A percentile compares a stretch with the other conserved stretches of the same genome.
Evolutionary conservation across 53 echinoderm and acorn worm species (phyloP).

Genomic region (Temnopleurus reevesii): DNA sequence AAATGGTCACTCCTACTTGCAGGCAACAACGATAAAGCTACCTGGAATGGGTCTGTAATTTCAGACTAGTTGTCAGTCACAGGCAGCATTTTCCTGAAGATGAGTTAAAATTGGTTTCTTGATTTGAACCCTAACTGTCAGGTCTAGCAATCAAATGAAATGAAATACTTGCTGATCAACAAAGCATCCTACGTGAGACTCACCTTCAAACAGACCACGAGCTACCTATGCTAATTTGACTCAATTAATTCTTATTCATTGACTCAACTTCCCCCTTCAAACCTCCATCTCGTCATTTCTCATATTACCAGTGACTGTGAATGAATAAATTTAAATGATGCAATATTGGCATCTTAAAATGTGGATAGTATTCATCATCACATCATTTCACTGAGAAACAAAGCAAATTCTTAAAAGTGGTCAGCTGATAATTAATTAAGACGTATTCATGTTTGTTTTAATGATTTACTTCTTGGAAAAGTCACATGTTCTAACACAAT

Average conservation of each 20-base stretch:
- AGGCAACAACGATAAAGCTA: too few relatives aligned
- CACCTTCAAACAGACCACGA: background rate
- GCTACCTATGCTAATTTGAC: slow-evolving; percentile 40
- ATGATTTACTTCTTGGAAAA: too few relatives aligned
- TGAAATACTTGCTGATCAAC: slow-evolving; percentile 35
- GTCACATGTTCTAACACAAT: too few relatives aligned
- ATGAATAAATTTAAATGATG: background rate
- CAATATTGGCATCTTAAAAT: background rate
- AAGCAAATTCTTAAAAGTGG: too few relatives aligned
- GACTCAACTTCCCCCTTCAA: background rate
- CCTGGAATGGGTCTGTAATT: too few relatives aligned
- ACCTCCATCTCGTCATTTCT: background rate
- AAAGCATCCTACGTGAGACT: background rate
- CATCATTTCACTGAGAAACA: too few relatives aligned
- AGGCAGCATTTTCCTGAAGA: background rate
- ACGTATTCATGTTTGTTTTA: too few relatives aligned
- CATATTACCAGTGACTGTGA: background rate
- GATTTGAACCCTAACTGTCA: background rate
- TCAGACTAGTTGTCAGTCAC: slow-evolving; percentile 28
- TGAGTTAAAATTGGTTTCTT: background rate
- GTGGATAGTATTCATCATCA: too few relatives aligned
- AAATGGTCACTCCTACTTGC: too few relatives aligned
- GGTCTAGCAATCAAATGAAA: background rate
- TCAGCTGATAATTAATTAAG: too few relatives aligned
- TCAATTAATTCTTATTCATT: slow-evolving; percentile 37